Evolutionary conservation across 2,888 invertebrate species (phyloP).

Genomic region (Drosophila meridiana): DNA sequence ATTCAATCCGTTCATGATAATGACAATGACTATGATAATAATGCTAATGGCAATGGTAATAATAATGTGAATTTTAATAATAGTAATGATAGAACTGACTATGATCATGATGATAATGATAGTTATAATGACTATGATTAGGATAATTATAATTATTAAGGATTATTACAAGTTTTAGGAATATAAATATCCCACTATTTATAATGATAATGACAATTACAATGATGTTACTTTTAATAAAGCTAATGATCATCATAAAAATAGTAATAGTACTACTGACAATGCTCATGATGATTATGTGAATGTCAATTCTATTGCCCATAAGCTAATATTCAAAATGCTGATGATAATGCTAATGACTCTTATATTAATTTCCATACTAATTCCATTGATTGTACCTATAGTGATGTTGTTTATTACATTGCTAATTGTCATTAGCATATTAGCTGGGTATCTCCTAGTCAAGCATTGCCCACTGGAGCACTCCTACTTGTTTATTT

Average conservation of each 20-base stretch:
- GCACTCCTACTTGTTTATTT: slow-evolving; percentile 5
- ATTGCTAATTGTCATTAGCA: neutral
- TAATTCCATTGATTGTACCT: neutral
- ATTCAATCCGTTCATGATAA: too few species aligned
- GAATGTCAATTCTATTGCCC: neutral
- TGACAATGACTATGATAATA: neutral
- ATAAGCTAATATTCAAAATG: neutral
- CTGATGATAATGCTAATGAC: neutral
- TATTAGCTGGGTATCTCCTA: neutral
- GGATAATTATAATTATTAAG: too few species aligned
- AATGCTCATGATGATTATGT: neutral
- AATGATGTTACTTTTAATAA: neutral
- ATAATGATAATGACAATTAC: neutral
- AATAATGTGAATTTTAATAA: too few species aligned
- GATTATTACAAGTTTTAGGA: too few species aligned
- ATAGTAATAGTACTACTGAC: too few species aligned
- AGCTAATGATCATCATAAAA: too few species aligned
- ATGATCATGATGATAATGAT: neutral
- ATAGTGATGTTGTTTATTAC: neutral
- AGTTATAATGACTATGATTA: neutral
- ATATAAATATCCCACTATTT: too few species aligned
- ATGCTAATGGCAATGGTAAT: neutral
- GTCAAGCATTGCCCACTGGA: neutral
- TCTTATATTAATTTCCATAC: neutral
- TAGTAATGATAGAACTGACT: too few species aligned